Evolutionary conservation across 2,797 vertebrate species (phyloP).

Genomic region (Hyperoplus immaculatus): DNA sequence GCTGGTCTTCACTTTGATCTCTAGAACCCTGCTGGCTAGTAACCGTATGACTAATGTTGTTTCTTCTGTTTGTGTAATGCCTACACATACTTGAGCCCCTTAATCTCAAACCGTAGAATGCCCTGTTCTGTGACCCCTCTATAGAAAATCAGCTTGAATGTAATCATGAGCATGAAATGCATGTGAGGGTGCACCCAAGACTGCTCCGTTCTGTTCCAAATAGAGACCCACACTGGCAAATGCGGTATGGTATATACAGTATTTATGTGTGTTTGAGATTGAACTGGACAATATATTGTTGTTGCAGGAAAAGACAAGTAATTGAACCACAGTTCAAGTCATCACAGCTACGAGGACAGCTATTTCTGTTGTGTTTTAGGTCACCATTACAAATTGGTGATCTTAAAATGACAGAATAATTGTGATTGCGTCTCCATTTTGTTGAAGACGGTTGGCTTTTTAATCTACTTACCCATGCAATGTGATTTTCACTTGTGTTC

Average conservation of each 20-base stretch:
- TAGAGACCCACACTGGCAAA: too few relatives aligned
- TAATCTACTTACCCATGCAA: background rate
- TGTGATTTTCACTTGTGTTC: background rate
- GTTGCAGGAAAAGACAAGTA: background rate
- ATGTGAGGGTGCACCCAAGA: background rate
- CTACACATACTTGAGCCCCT: background rate
- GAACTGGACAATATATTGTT: background rate
- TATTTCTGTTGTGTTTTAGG: background rate
- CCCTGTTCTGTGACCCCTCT: slow-evolving; percentile 3
- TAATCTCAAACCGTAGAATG: slow-evolving; percentile 9
- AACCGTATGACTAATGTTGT: slow-evolving; percentile 20
- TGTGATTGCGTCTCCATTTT: background rate
- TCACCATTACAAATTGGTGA: background rate
- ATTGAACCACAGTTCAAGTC: background rate
- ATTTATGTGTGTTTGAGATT: background rate
- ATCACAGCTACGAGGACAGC: background rate
- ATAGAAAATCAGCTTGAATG: slow-evolving; percentile 3
- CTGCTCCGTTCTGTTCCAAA: background rate
- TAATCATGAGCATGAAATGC: slow-evolving; percentile 1
- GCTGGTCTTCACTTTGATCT: slow-evolving; percentile 29
- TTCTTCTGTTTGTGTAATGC: slow-evolving; percentile 7
- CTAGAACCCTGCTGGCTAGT: background rate
- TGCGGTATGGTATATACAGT: background rate
- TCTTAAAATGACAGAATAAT: background rate
- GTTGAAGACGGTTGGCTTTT: background rate